These are phyloP conservation scores for Craterocephalus amniculus DNA, from an alignment of 2,797 vertebrate species.

Conservation along the genomic window DNA sequence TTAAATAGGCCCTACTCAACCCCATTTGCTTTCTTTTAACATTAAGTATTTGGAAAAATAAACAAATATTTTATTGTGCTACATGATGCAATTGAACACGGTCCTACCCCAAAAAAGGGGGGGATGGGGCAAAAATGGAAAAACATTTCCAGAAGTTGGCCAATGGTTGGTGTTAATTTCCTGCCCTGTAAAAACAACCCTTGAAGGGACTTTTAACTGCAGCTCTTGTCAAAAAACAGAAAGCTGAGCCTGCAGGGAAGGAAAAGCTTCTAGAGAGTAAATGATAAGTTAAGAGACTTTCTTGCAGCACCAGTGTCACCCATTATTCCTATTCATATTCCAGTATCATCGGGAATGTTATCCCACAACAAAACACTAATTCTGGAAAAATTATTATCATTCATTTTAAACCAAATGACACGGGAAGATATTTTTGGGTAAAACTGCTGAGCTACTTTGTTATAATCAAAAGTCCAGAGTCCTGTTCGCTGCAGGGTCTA, in stretches of 20 bases:
- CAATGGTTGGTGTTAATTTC: conserved; percentile 41
- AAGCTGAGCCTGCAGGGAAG: conserved; percentile 37
- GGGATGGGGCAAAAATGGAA: neutral
- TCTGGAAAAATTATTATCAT: neutral
- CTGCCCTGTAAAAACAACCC: conserved; percentile 31
- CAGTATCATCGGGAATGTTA: neutral
- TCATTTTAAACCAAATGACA: neutral
- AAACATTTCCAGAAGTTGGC: conserved; percentile 21
- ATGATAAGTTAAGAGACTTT: neutral
- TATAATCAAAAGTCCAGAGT: conserved; percentile 3
- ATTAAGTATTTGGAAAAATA: neutral
- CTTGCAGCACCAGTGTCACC: neutral
- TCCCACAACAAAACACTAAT: neutral
- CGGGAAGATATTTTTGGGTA: neutral
- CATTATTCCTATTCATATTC: conserved; percentile 1
- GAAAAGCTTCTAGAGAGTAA: conserved; percentile 24
- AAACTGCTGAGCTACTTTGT: conserved; percentile 30
- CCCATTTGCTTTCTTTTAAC: neutral
- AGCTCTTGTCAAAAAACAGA: conserved; percentile 38
- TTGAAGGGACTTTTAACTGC: conserved; percentile 22
- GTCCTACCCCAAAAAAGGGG: no score
- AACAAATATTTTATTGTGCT: neutral
- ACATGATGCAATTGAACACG: neutral
- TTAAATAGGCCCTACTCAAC: neutral
- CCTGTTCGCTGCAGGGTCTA: conserved; percentile 33